Evolutionary conservation across 2,113 vertebrate genomes (phyloP), one percentile per base, ranked within the genome.

Genomic region (Galeopterus variegatus): DNA sequence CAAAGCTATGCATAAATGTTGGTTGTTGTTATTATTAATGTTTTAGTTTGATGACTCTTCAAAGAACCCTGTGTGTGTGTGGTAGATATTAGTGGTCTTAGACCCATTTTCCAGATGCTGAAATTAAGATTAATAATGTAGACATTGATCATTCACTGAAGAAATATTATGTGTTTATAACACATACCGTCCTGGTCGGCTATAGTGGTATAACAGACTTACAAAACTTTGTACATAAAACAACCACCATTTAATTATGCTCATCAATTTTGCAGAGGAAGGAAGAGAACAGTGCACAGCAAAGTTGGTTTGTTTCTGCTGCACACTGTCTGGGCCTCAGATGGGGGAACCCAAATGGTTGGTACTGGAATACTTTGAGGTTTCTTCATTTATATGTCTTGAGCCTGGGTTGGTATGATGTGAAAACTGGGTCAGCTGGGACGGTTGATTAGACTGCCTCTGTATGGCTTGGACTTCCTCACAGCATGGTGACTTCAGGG

Each of bases 21-120:
- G 60, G 56, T 58, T 45, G 2, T 73, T 8, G 8, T 72, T 62
- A 4, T 72, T 86, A 24, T 52, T 56, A 54, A n/a, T 62, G 10
- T 58, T 83, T 73, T n/a, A 58, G 76, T 67, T 92, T 77, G 62
- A 36, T 88, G 45, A 65, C 9, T 93, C 14, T 88, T 94, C 62
- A 26, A 24, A 77, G 67, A 62, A 12, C 10, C 14, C 54, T 11
- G 12, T 21, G 41, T 41, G 41, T 41, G 41, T 41, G 58, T 85
- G 33, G 24, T 76, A 67, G 48, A 26, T 33, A 21, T 26, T 69
- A 62, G 31, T 76, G 6, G 6, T 56, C n/a, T 76, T 64, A 24
- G 56, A 79, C 26, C 62, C 41, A 31, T 70, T 92, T 88, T 93
- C 12, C 13, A 31, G 58, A 33, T 76, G 45, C n/a, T 83, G 69